These are phyloP conservation scores for Melipona quadrifasciata DNA, from an alignment of 1,140 invertebrate species.

Conservation along the genomic window DNA sequence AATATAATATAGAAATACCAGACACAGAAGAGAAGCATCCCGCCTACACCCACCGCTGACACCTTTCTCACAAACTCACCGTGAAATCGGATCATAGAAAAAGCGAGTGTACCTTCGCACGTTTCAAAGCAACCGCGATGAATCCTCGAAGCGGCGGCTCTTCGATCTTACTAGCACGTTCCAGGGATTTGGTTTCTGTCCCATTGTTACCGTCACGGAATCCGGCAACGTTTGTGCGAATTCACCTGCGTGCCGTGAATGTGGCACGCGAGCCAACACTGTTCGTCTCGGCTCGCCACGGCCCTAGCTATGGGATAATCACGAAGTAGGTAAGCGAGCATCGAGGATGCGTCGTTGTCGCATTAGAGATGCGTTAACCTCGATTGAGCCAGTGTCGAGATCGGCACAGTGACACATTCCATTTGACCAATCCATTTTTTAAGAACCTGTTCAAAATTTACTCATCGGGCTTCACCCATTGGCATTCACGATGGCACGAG, in stretches of 20 bases:
- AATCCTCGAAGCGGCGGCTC: too few relatives aligned
- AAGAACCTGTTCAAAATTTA: background rate
- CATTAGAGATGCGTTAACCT: slow-evolving; percentile 74
- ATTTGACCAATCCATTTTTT: background rate
- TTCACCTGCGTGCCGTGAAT: slow-evolving; percentile 61
- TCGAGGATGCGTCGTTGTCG: slow-evolving; percentile 62
- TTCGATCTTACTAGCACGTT: background rate
- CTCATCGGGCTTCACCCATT: background rate
- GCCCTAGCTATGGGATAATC: slow-evolving; percentile 67
- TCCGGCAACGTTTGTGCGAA: slow-evolving; percentile 54
- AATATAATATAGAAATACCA: too few relatives aligned
- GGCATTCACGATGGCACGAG: rapidly evolving
- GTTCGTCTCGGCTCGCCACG: slow-evolving; percentile 43
- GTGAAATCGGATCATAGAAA: background rate
- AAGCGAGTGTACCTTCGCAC: background rate
- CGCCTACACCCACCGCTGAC: background rate
- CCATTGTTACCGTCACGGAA: slow-evolving; percentile 35
- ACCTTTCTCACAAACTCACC: background rate
- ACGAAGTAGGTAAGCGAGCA: slow-evolving; percentile 73
- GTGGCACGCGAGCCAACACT: slow-evolving; percentile 71
- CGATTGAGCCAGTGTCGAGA: slow-evolving; percentile 58
- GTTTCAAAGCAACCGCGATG: background rate
- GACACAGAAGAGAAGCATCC: too few relatives aligned
- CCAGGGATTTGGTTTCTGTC: slow-evolving; percentile 1
- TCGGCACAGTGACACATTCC: slow-evolving; percentile 31